These are phyloP conservation scores for Hymenopus coronatus DNA, from an alignment of 2,888 invertebrate genomes.

Conservation along the genomic window DNA sequence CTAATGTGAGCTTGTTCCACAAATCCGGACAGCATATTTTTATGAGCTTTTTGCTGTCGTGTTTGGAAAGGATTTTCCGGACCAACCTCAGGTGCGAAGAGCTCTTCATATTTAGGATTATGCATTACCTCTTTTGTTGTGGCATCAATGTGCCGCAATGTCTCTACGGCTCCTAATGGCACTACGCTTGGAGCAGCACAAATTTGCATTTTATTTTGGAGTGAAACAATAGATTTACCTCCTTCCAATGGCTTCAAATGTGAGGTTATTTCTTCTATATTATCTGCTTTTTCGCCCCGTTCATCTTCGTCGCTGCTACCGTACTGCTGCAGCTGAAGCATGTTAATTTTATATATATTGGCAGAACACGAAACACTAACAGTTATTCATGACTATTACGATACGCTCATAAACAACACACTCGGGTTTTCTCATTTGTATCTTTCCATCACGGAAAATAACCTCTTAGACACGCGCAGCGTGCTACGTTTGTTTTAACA, in stretches of 20 bases:
- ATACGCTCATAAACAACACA: no score
- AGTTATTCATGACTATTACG: no score
- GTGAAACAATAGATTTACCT: slow-evolving; percentile 51
- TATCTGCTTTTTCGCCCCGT: slow-evolving; percentile 43
- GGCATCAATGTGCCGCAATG: slow-evolving; percentile 70
- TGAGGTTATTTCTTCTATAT: slow-evolving; percentile 49
- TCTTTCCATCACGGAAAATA: no score
- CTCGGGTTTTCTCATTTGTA: no score
- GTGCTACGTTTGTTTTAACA: no score
- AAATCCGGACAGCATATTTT: slow-evolving; percentile 91
- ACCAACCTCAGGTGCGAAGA: slow-evolving; percentile 88
- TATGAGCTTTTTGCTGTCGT: slow-evolving; percentile 78
- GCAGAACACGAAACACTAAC: no score
- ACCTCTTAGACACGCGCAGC: no score
- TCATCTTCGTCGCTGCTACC: slow-evolving; percentile 69
- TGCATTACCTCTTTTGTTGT: slow-evolving; percentile 77
- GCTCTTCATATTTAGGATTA: slow-evolving; percentile 92
- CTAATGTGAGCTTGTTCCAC: slow-evolving; percentile 94
- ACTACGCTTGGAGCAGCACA: slow-evolving; percentile 82
- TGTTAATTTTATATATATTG: slow-evolving; percentile 40
- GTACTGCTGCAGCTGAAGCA: slow-evolving; percentile 73
- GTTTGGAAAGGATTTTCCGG: slow-evolving; percentile 93
- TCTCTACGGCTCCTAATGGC: slow-evolving; percentile 74
- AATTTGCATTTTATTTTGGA: slow-evolving; percentile 64
- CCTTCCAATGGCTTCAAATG: slow-evolving; percentile 58